Percentiles rank a stretch among this genome's conserved stretches.
Evolutionary conservation across 2,113 vertebrate genomes (phyloP).

Genomic region (Progne subis): DNA sequence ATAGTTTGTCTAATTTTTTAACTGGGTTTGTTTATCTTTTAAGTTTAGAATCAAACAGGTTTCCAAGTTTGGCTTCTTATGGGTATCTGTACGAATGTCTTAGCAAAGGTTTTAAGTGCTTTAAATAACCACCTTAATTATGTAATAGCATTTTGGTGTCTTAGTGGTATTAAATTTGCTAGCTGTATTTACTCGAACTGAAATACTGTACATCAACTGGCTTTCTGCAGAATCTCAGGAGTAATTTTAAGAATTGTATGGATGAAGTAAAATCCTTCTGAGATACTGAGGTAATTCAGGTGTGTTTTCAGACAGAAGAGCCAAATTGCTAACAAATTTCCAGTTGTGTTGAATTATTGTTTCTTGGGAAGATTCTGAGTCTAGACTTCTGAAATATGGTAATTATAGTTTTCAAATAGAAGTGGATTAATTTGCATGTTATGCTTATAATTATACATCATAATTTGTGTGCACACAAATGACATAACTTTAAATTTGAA

Average conservation of each 20-base stretch:
- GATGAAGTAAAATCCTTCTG: neutral
- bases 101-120: constrained; percentile 6
- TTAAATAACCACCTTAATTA: constrained; percentile 50
- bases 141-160: constrained; percentile 4
- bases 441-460: neutral
- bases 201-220: neutral
- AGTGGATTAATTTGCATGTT: neutral
- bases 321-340: neutral
- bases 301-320: neutral
- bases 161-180: neutral
- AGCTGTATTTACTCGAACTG: neutral
- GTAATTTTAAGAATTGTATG: neutral
- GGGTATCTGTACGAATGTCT: neutral
- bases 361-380: neutral
- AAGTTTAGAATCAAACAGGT: neutral
- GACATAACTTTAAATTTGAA: neutral
- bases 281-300: neutral
- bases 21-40: neutral
- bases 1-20: neutral
- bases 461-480: neutral
- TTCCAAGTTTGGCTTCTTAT: neutral
- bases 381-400: neutral
- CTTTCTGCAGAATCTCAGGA: neutral
- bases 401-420: neutral
- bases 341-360: neutral